Evolutionary conservation across 2,888 invertebrate genomes (phyloP).

Genomic region (Drosophila neotestacea): DNA sequence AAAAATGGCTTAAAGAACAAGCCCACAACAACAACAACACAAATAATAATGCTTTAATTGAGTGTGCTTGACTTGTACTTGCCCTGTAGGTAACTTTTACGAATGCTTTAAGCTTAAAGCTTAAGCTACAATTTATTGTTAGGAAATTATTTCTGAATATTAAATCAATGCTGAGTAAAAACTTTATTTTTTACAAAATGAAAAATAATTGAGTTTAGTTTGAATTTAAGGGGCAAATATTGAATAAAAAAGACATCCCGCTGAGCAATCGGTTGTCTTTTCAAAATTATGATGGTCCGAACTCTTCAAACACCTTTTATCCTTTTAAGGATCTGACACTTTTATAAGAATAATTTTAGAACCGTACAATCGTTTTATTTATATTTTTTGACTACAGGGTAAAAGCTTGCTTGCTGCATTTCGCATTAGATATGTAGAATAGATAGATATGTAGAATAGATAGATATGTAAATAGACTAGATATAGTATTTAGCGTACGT

Average conservation of each 20-base stretch:
- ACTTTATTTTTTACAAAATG: too few relatives aligned
- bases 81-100: background rate
- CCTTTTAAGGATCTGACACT: too few relatives aligned
- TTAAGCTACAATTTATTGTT: background rate
- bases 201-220: too few relatives aligned
- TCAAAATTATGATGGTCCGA: too few relatives aligned
- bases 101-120: background rate
- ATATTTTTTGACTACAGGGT: background rate
- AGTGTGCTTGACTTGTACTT: background rate
- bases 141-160: too few relatives aligned
- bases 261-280: too few relatives aligned
- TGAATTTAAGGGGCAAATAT: too few relatives aligned
- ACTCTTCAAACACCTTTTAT: too few relatives aligned
- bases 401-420: conserved; percentile 2
- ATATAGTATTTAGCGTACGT: background rate
- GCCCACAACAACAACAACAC: conserved; percentile 5
- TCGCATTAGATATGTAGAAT: conserved; percentile 15
- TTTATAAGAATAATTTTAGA: too few relatives aligned
- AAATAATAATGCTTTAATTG: background rate
- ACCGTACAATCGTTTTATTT: background rate
- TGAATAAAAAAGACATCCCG: too few relatives aligned
- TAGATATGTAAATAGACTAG: conserved; percentile 1
- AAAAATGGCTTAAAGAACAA: conserved; percentile 44
- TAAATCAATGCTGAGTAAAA: too few relatives aligned
- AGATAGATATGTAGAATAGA: conserved; percentile 1